phyloP scores from a whole-genome alignment of 2,888 invertebrate genomes.

The Eupelmus urozonus region DNA sequence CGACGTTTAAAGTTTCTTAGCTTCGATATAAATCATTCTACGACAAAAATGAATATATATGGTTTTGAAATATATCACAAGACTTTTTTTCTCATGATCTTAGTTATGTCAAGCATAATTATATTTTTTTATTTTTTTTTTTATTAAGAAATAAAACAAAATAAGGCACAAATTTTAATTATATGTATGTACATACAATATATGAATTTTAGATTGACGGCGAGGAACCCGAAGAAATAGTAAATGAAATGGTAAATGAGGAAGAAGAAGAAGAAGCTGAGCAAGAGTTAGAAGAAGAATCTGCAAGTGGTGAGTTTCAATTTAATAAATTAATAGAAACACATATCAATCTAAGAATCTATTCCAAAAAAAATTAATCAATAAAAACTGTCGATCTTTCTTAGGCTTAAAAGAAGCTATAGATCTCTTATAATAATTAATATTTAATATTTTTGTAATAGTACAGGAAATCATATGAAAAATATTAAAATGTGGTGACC shows the following conservation, averaged over 20 bases:
- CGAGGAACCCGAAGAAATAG: constrained; percentile 70
- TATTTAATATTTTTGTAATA: constrained; percentile 36
- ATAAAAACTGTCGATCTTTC: constrained; percentile 44
- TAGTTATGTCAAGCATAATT: neutral
- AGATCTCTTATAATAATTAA: neutral
- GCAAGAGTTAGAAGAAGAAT: constrained; percentile 73
- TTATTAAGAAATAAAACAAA: constrained; percentile 5
- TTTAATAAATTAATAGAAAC: neutral
- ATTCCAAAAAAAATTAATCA: neutral
- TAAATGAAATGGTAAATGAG: constrained; percentile 69
- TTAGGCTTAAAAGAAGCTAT: neutral
- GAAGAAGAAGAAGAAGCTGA: constrained; percentile 70
- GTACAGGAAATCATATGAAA: constrained; percentile 54
- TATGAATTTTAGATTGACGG: constrained; percentile 65
- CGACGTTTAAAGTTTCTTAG: too few relatives aligned
- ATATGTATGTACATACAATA: neutral
- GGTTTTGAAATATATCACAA: constrained; percentile 2
- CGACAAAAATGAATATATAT: too few relatives aligned
- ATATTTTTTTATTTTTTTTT: constrained; percentile 4
- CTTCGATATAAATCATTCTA: too few relatives aligned
- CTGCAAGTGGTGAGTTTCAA: constrained; percentile 57
- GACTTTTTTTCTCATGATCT: too few relatives aligned
- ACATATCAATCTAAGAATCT: too few relatives aligned
- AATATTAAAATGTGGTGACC: constrained; percentile 65
- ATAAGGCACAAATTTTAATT: too few relatives aligned